These are phyloP conservation scores for Drosophila ezoana DNA, from an alignment of 2,888 invertebrate species.

Conservation along the genomic window DNA sequence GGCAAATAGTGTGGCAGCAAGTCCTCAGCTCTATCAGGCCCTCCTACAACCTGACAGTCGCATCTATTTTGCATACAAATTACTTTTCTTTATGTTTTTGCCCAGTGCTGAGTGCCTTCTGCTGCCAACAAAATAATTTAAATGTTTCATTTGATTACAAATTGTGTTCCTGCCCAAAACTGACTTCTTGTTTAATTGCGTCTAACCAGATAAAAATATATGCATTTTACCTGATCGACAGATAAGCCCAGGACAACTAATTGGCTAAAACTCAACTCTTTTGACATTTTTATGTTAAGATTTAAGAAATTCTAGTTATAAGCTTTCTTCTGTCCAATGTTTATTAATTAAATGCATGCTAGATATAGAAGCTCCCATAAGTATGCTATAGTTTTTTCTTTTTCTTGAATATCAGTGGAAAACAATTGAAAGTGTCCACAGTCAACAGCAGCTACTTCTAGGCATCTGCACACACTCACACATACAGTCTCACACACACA, in stretches of 20 bases:
- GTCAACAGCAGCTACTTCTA: slow-evolving; percentile 24
- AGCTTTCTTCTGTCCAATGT: too few relatives aligned
- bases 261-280: neutral
- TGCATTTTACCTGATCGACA: slow-evolving; percentile 20
- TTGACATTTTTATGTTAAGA: slow-evolving; percentile 18
- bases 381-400: slow-evolving; percentile 17
- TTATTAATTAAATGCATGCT: neutral
- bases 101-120: slow-evolving; percentile 6
- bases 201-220: slow-evolving; percentile 13
- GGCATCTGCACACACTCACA: slow-evolving; percentile 21
- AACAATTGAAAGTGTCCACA: slow-evolving; percentile 63
- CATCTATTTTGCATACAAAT: slow-evolving; percentile 79
- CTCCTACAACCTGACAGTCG: slow-evolving; percentile 1
- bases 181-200: slow-evolving; percentile 46
- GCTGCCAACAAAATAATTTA: slow-evolving; percentile 74
- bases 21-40: neutral
- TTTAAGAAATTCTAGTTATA: neutral
- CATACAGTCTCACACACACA: neutral
- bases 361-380: neutral
- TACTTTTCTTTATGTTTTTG: slow-evolving; percentile 78
- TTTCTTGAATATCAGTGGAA: slow-evolving; percentile 29
- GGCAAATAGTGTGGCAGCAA: slow-evolving; percentile 55
- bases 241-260: slow-evolving; percentile 2
- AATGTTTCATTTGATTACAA: slow-evolving; percentile 79
- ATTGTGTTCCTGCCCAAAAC: slow-evolving; percentile 41